Base-by-base conservation (phyloP, 2,113 vertebrate genomes). In the Burhinus oedicnemus region DNA sequence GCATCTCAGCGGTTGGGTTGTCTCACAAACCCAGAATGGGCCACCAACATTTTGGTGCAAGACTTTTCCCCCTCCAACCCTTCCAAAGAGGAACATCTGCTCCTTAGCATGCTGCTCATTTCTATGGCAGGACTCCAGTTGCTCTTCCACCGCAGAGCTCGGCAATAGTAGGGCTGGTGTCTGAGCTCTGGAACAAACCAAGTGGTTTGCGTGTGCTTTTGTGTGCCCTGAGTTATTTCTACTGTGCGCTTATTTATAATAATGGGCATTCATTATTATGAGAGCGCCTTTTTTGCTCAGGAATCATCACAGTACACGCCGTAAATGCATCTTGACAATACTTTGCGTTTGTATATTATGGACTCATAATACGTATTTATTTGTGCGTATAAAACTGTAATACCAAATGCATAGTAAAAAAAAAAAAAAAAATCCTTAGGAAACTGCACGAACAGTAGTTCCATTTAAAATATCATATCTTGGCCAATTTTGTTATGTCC, bases 241-340 rank as follows among this genome's bases (percentile, higher is more conserved):
- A 97, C 98, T 97, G 90, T 94, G 96, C 87, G 95, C 97, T 98
- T 98, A 97, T 98, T 98, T 98, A 97, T 98, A 98, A 98, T 98
- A 98, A 98, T 98, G 97, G 96, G 96, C 98, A 98, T 98, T 98
- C 98, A 98, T 98, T 97, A 98, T 97, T 87, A 97, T 97, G 97
- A 98, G 98, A 97, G 97, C 40, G 97, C 92, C 96, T 96, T 98
- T 98, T 97, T 98, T 97, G 97, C 98, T 97, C 88, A 95, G 97
- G 97, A 97, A 94, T 96, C 96, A 96, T 98, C 98, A 93, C n/a
- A 76, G 97, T 25, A 27, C 95, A 92, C 9, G 87, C 92, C 94
- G 96, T 96, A 98, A 98, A 98, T 96, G 96, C 96, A 97, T 98
- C 93, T 36, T 98, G 98, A 98, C 98, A 98, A 95, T 96, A 95